Evolutionary conservation across 2,797 vertebrate species (phyloP).

Genomic region (Micromesistius poutassou): DNA sequence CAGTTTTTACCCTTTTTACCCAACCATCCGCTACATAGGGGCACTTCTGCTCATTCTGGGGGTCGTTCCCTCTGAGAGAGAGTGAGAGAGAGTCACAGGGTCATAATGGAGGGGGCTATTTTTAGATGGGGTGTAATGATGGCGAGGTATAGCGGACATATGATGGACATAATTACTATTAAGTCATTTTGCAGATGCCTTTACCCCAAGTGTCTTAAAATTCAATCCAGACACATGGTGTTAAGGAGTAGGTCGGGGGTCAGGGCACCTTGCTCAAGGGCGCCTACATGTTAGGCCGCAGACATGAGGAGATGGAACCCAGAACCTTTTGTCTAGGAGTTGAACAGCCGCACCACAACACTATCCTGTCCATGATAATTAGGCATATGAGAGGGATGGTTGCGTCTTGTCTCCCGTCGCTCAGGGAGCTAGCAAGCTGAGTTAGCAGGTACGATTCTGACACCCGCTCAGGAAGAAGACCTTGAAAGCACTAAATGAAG

Average conservation of each 20-base stretch:
- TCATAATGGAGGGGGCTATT: not conserved
- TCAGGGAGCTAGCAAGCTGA: not conserved
- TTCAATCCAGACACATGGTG: not conserved
- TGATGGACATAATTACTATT: not conserved
- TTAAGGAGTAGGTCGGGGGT: too few species aligned
- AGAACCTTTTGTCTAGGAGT: too few species aligned
- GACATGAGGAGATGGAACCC: too few species aligned
- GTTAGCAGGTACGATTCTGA: not conserved
- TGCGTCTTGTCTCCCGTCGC: not conserved
- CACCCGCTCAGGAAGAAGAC: not conserved
- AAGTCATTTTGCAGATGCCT: not conserved
- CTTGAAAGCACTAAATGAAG: slow-evolving; percentile 1
- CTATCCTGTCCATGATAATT: not conserved
- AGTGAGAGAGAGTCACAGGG: not conserved
- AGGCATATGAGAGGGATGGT: not conserved
- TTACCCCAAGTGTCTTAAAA: not conserved
- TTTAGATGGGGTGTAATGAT: not conserved
- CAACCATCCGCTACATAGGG: too few species aligned
- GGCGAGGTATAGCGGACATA: not conserved
- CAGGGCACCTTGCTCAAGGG: not conserved
- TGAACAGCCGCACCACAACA: not conserved
- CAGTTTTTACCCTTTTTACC: too few species aligned
- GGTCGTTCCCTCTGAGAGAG: not conserved
- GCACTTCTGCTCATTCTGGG: too few species aligned
- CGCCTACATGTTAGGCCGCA: not conserved